phyloP scores from a whole-genome alignment of 2,113 vertebrate species.

The Acanthisitta chloris region DNA sequence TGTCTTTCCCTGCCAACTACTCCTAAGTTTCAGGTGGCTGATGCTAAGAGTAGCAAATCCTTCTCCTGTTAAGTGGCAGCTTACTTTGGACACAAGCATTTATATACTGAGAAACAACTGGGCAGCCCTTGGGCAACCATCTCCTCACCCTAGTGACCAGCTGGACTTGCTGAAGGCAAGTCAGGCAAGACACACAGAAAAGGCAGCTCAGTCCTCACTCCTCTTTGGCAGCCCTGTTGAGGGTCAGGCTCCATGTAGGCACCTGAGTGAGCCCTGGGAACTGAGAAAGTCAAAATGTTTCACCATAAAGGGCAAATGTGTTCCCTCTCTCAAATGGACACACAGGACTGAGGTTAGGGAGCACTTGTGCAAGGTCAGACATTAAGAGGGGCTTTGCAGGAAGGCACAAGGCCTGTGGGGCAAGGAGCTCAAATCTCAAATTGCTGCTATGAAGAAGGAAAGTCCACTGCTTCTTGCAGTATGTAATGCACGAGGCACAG shows the following conservation, averaged over 20 bases:
- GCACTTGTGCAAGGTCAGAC: not conserved
- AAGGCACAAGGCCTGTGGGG: not conserved
- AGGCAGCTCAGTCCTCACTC: not conserved
- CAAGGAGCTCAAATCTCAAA: not conserved
- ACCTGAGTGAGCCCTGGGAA: not conserved
- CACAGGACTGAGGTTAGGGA: not conserved
- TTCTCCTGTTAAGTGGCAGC: not conserved
- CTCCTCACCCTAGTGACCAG: not conserved
- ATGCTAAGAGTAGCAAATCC: not conserved
- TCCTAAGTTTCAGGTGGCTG: not conserved
- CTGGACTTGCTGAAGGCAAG: not conserved
- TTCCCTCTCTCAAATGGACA: not conserved
- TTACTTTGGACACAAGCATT: not conserved
- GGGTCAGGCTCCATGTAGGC: not conserved
- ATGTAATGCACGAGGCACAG: fast-evolving
- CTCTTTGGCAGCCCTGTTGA: not conserved
- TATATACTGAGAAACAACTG: not conserved
- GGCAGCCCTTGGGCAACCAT: not conserved
- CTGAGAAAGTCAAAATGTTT: not conserved
- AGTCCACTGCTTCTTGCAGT: not conserved
- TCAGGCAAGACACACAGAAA: not conserved
- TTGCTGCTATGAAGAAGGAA: fast-evolving
- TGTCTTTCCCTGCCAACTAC: not conserved
- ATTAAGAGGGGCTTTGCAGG: not conserved
- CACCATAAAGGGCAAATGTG: not conserved